Percentiles rank a stretch among this genome's conserved stretches.
Evolutionary conservation across 23 tunicate species (phyloP).

Genomic region (Phallusia fumigata): DNA sequence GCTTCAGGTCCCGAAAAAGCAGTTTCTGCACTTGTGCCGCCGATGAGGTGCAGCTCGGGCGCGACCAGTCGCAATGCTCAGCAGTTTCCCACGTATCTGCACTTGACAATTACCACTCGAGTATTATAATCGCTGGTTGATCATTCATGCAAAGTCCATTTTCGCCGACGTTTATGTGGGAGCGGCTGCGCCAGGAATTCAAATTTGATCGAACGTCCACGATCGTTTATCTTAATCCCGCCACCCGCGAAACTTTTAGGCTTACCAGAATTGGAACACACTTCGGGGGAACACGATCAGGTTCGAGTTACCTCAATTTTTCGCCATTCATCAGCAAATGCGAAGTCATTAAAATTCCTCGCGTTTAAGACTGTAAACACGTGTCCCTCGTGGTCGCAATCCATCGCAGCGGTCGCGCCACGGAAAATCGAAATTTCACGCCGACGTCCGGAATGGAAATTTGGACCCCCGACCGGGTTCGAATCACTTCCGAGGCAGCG

Average conservation of each 20-base stretch:
- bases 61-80: background rate
- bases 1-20: background rate
- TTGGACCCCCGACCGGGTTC: background rate
- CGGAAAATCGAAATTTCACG: background rate
- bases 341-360: background rate
- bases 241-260: background rate
- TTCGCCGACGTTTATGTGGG: no score
- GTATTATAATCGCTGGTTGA: background rate
- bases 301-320: background rate
- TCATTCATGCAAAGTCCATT: background rate
- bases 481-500: constrained; percentile 13
- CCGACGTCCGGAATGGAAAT: background rate
- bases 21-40: background rate
- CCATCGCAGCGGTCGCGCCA: background rate
- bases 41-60: background rate
- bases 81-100: background rate
- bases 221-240: background rate
- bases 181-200: no score
- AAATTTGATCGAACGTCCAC: no score
- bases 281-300: background rate
- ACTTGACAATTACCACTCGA: constrained; percentile 2
- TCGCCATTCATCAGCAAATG: background rate
- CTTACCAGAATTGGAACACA: background rate
- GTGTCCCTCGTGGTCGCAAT: background rate
- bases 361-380: background rate